Evolutionary conservation across 2,888 invertebrate genomes (phyloP), one percentile per base, ranked within the genome.

Genomic region (Stegophylla sp.): DNA sequence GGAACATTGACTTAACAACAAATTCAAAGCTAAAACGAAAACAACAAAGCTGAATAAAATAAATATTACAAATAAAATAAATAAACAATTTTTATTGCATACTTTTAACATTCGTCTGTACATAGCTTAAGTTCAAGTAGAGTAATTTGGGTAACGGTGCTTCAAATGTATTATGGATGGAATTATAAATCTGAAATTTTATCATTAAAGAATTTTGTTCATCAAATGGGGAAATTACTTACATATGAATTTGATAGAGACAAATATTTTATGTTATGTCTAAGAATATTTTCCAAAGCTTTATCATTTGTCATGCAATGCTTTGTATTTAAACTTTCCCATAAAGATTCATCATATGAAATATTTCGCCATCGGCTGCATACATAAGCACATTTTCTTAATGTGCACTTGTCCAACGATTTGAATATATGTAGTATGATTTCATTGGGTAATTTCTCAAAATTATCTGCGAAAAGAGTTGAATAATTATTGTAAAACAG

Each of bases 71-170:
- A n/a, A n/a, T n/a, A n/a, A n/a, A n/a, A n/a, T n/a, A n/a, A n/a
- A n/a, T n/a, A n/a, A n/a, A n/a, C n/a, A n/a, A n/a, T n/a, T n/a
- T n/a, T n/a, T n/a, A n/a, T 13, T 56, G 20, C 56, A n/a, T 56
- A 56, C 56, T 56, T 7, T 85, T 84, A 0, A 88, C 84, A 23
- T 91, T 89, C 48, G 94, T 89, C 0, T 90, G 88, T 0, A 92
- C 90, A 92, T 95, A 93, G 85, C 95, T 94, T 12, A 97, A 88
- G 87, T 97, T 97, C 83, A 97, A 87, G 87, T 92, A 95, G 85
- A 94, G 92, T 17, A 97, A 86, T 81, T 93, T 89, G 26, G 53
- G 51, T 73, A 82, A 43, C 77, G 45, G 9, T 69, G 23, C 10
- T 73, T 45, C 34, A 82, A 76, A 41, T n/a, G 20, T 20, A 56